Percentiles rank a stretch among this genome's conserved stretches.
These are phyloP conservation scores for Sarcophaga bullata DNA, from an alignment of 1,140 invertebrate species.

Conservation along the genomic window DNA sequence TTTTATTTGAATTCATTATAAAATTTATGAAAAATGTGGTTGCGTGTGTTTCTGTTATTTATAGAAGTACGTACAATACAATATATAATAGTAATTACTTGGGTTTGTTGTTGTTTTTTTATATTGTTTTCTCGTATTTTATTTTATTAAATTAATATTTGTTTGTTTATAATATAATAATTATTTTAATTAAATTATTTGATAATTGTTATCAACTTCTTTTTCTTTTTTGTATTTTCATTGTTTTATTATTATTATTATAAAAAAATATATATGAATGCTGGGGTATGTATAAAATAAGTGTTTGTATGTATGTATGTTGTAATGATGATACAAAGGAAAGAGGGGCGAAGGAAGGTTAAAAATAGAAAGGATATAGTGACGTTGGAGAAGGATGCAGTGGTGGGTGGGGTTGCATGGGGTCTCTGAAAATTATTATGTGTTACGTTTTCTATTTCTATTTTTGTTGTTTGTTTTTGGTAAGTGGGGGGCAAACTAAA, in stretches of 20 bases:
- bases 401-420: no score
- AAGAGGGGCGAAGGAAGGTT: no score
- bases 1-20: neutral
- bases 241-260: conserved; percentile 25
- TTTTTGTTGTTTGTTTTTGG: conserved; percentile 35
- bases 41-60: neutral
- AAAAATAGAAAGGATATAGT: no score
- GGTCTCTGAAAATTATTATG: neutral
- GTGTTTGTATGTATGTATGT: conserved; percentile 48
- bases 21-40: conserved; percentile 9
- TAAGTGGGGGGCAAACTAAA: neutral
- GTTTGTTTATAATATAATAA: conserved; percentile 40
- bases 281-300: conserved; percentile 37
- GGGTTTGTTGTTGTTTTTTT: conserved; percentile 19
- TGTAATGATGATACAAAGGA: no score
- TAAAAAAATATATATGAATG: conserved; percentile 7
- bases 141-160: conserved; percentile 27
- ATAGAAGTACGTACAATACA: conserved; percentile 34
- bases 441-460: neutral
- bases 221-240: conserved; percentile 25
- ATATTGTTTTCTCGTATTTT: neutral
- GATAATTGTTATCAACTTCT: conserved; percentile 30
- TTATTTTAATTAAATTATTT: conserved; percentile 43
- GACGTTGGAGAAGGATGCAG: no score
- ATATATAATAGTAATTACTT: conserved; percentile 24